These are phyloP conservation scores for Cydia pomonella DNA, from an alignment of 1,140 invertebrate genomes.

Conservation along the genomic window DNA sequence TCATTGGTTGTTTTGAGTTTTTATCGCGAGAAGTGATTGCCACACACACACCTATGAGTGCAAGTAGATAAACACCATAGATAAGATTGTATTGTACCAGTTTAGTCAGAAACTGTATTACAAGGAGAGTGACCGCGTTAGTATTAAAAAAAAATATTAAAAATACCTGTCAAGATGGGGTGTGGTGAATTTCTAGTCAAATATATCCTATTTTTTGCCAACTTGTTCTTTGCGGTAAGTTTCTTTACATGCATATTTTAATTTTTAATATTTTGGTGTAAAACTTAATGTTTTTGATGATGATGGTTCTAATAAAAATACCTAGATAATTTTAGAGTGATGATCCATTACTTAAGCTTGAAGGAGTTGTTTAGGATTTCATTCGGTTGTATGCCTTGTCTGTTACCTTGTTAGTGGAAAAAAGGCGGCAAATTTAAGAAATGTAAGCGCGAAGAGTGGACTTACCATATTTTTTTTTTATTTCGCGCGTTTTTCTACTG, in stretches of 20 bases:
- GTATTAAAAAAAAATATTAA: not conserved
- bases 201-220: slow-evolving; percentile 71
- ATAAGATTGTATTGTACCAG: not conserved
- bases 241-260: not conserved
- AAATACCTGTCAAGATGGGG: slow-evolving; percentile 63
- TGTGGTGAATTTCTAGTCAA: slow-evolving; percentile 74
- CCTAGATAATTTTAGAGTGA: too few relatives aligned
- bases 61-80: not conserved
- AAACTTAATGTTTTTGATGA: too few relatives aligned
- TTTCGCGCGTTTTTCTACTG: too few relatives aligned
- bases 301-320: too few relatives aligned
- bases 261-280: not conserved
- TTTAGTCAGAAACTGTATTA: not conserved
- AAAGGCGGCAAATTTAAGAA: too few relatives aligned
- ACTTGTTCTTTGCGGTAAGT: slow-evolving; percentile 73
- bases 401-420: too few relatives aligned
- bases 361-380: too few relatives aligned
- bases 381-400: too few relatives aligned
- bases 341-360: too few relatives aligned
- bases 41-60: not conserved
- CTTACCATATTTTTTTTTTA: too few relatives aligned
- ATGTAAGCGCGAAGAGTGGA: too few relatives aligned
- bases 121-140: not conserved
- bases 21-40: not conserved
- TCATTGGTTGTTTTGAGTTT: not conserved